Conservation (phyloP, 2,113 vertebrate species). For the Mobula hypostoma region DNA sequence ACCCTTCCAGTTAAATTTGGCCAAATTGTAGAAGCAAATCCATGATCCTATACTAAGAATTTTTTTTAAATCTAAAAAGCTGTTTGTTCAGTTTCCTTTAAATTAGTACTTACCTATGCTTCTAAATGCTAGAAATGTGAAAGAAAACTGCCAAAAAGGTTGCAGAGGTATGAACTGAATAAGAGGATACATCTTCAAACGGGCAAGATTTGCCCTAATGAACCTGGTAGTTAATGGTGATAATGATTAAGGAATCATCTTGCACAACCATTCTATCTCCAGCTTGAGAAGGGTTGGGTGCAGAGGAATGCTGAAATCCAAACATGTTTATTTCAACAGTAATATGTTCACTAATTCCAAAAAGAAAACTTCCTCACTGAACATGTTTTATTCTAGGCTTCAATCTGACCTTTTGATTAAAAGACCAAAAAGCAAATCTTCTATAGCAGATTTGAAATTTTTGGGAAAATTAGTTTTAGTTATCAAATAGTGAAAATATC, state of each 20-base stretch:
- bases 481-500: background rate
- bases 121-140: no score
- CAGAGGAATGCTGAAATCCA: background rate
- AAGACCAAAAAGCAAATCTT: background rate
- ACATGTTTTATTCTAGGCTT: background rate
- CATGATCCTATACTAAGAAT: background rate
- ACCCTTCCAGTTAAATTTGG: background rate
- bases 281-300: background rate
- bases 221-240: no score
- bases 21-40: background rate
- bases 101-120: no score
- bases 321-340: background rate
- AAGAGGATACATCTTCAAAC: no score
- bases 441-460: background rate
- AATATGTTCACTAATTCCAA: background rate
- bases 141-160: no score
- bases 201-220: no score
- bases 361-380: background rate
- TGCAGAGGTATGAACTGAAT: no score
- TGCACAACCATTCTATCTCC: background rate
- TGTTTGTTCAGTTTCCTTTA: no score
- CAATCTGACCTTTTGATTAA: background rate
- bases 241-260: background rate
- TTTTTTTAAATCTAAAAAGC: no score
- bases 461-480: background rate